Evolutionary conservation across 2,888 invertebrate species (phyloP), one percentile per base, ranked within the genome.

Genomic region (Teleogryllus oceanicus): DNA sequence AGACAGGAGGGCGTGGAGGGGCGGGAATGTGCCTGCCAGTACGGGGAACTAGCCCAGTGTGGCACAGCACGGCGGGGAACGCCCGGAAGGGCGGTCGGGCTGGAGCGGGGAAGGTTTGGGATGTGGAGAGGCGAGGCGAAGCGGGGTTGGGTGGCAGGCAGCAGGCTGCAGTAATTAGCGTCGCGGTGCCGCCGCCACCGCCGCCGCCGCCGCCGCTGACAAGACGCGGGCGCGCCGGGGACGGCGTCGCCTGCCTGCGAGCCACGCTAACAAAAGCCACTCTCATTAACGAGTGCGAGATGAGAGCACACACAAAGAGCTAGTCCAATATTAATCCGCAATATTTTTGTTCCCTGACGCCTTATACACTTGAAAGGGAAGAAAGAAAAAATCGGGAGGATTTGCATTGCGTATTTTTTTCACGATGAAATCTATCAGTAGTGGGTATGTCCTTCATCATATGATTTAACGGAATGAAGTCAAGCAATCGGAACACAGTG

Each of bases 281-380:
- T 80, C 80, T 81, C 80, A 81, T 82, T 82, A 81, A 74, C 37
- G 21, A 80, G 78, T 74, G 50, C 51, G 78, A 79, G 79, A 82
- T 80, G 81, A 81, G 82, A 81, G 74, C 75, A 80, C 78, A 81
- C 79, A 82, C 82, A 82, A 82, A 79, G 82, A 82, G 78, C 80
- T 78, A 77, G 81, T 50, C 82, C 79, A 80, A 81, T 81, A 82
- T 82, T 82, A 82, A 82, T 82, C 80, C 80, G 75, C 80, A 76
- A 82, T 82, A 80, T 82, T 81, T 82, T 82, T 82, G 82, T 82
- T 82, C 79, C 75, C 75, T 75, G 62, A 62, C 62, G 62, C 62
- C 62, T 62, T 62, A 62, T 62, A 62, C 62, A 62, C 62, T 62
- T 62, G 62, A 62, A 62, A 62, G 62, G 62, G 62, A 62, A 62